A percentile compares a stretch with the other conserved stretches of the same genome.
These are phyloP conservation scores for Myiotriccus ornatus DNA, from an alignment of 2,797 vertebrate species.

Conservation along the genomic window DNA sequence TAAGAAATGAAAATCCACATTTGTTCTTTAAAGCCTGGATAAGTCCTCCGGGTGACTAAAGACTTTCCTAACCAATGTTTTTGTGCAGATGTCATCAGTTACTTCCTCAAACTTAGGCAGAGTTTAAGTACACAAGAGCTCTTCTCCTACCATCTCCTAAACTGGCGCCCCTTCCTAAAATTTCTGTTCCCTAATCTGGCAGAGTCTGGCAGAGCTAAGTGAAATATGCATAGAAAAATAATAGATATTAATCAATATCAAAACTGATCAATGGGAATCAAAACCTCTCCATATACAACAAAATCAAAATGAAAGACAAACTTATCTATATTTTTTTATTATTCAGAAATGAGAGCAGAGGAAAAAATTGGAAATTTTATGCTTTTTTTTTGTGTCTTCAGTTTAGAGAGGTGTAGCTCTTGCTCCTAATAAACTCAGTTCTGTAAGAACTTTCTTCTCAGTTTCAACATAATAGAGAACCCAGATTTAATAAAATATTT, in stretches of 20 bases:
- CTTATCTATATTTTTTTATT: neutral
- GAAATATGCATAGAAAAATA: neutral
- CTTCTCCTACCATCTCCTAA: neutral
- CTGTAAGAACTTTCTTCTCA: neutral
- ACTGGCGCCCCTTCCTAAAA: neutral
- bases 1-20: neutral
- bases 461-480: neutral
- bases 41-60: neutral
- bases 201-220: neutral
- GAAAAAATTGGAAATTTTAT: neutral
- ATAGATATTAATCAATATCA: neutral
- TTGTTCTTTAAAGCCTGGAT: neutral
- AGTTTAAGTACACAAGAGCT: neutral
- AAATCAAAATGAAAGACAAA: neutral
- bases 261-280: neutral
- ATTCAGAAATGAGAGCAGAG: neutral
- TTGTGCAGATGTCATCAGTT: neutral
- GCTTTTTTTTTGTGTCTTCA: neutral
- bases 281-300: neutral
- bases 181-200: neutral
- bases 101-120: neutral
- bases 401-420: neutral
- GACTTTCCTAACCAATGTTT: neutral
- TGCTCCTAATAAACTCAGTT: neutral
- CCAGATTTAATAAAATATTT: slow-evolving; percentile 19